Evolutionary conservation across 2,113 vertebrate genomes (phyloP), one percentile per base, ranked within the genome.

Genomic region (Formicarius rufipectus): DNA sequence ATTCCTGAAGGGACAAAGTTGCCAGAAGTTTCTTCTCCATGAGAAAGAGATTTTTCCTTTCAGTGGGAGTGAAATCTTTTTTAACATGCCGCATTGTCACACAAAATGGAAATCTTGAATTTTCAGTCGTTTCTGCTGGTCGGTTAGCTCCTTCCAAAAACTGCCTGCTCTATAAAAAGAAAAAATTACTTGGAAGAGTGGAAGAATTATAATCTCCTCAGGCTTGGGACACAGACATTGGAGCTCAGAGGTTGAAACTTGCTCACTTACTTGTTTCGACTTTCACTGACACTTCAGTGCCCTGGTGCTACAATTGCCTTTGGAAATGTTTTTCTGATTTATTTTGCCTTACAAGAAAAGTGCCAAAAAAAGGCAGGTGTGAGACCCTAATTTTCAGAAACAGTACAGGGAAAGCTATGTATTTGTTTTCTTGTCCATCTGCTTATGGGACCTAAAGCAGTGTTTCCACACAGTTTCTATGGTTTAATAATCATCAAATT

Each of bases 21-120:
- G 91, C 93, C 95, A 97, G 84, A 91, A 74, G 19, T 94, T 95
- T 94, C 89, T 92, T 56, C 81, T 94, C 62, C 60, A 12, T 69
- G 73, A 93, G 73, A 93, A 50, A 76, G 17, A 25, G 47, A 84
- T 95, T 96, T 96, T 97, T 96, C 91, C 94, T 96, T 86, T 89
- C 0, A 4, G 24, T 52, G 68, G 89, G 68, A 95, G 14, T 56
- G 56, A 96, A 93, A 91, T 89, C 55, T 84, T 84, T 95, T 95
- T 78, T 92, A 95, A 95, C 76, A 27, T 77, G 84, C 69, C 0
- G 0, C 84, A 89, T 25, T 94, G 64, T 87, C 84, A 75, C 44
- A 40, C 47, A 64, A 87, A 91, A 92, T 93, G 69, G 89, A 95
- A 97, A 95, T 75, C 52, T 60, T 78, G 68, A 91, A 64, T 95